Base-by-base conservation (phyloP, 1,140 invertebrate genomes). In the Drosophila repletoides region DNA sequence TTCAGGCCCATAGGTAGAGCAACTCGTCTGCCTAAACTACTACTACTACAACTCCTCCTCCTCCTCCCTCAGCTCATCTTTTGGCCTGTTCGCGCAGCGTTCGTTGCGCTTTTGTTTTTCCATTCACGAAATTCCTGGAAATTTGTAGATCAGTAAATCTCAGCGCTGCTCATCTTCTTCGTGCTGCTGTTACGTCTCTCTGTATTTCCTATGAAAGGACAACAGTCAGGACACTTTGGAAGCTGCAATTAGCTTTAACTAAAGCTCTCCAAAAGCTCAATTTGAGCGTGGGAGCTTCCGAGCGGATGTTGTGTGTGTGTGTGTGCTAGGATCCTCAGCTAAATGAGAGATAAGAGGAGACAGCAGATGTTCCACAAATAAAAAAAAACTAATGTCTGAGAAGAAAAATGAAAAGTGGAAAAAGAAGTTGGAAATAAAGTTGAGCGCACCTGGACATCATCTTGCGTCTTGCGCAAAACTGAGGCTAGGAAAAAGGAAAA, bases 111-210 rank as follows among this genome's bases (percentile, higher is more conserved):
- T 84, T 86, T 75, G 80, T 84, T 84, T 84, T 84, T 69, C 80
- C 79, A 84, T 84, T 84, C 79, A 84, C 74, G 58, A 70, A 79
- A 79, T 84, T 84, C 79, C 63, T 36, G 80, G 80, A 84, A 84
- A 84, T 84, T 84, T 86, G 69, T 86, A 77, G 80, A 84, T 84
- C 80, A 80, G 63, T 84, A 86, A 84, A 84, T 84, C 75, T 84
- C 53, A 17, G 61, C 43, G 28, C 9, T 22, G 43, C 31, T 76
- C 58, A 41, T 24, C 26, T 17, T 10, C 10, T 6, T 31, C 26
- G 24, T 61, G 21, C n/a, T 61, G 26, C 9, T 34, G 1, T 7
- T 24, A 31, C 15, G 4, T 17, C 3, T 10, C 9, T 45, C 12
- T 77, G 41, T 70, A 69, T 84, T 83, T 77, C 73, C 73, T 83